Evolutionary conservation across 2,888 invertebrate species (phyloP).

Genomic region (Campoplex capitator): DNA sequence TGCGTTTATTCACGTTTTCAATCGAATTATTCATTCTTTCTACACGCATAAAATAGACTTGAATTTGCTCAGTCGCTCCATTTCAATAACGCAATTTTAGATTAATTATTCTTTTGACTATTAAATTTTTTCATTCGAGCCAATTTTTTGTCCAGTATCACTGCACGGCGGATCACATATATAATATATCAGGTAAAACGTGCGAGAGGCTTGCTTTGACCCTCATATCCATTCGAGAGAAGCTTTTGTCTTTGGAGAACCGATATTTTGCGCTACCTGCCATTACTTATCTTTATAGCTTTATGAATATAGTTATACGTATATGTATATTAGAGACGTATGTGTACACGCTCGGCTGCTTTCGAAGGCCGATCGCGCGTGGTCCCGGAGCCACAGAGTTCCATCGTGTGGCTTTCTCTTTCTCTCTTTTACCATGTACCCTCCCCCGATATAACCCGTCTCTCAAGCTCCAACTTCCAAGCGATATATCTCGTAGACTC

Average conservation of each 20-base stretch:
- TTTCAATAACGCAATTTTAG: background rate
- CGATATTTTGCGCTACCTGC: conserved; percentile 61
- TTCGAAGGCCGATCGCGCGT: conserved; percentile 50
- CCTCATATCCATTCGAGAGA: conserved; percentile 23
- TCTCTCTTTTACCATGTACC: conserved; percentile 35
- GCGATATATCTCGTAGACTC: conserved; percentile 60
- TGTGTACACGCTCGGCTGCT: conserved; percentile 56
- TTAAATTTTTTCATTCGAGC: background rate
- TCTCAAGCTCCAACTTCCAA: conserved; percentile 55
- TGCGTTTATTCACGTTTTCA: background rate
- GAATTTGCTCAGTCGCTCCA: background rate
- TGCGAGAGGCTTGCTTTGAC: conserved; percentile 8
- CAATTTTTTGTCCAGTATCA: background rate
- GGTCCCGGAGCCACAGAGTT: conserved; percentile 42
- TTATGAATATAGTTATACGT: conserved; percentile 9
- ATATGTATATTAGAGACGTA: background rate
- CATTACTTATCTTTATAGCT: conserved; percentile 68
- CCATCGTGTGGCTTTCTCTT: conserved; percentile 58
- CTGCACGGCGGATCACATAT: background rate
- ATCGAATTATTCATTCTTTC: no score
- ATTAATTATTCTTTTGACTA: background rate
- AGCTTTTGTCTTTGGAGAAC: conserved; percentile 64
- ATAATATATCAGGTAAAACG: background rate
- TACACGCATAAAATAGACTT: background rate
- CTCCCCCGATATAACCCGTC: conserved; percentile 24